Evolutionary conservation across 2,888 invertebrate genomes (phyloP).

Genomic region (Dasysyrphus albostriatus): DNA sequence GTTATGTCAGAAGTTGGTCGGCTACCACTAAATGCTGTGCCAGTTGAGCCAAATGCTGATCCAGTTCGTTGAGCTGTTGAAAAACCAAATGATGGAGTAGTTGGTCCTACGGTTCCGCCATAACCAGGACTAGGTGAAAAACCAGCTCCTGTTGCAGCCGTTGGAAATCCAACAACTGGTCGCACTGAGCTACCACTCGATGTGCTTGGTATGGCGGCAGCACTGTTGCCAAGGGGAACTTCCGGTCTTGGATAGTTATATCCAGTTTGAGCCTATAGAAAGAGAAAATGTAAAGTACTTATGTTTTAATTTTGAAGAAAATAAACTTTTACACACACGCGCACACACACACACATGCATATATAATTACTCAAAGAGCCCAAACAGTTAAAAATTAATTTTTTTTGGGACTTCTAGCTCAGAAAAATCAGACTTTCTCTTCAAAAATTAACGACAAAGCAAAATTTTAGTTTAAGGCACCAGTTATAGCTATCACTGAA

Average conservation of each 20-base stretch:
- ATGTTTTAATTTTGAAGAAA: neutral
- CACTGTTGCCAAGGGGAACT: slow-evolving; percentile 84
- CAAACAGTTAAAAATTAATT: too few relatives aligned
- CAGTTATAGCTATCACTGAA: too few relatives aligned
- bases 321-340: too few relatives aligned
- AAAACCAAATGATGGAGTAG: slow-evolving; percentile 69
- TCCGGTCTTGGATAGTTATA: slow-evolving; percentile 90
- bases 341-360: too few relatives aligned
- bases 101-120: slow-evolving; percentile 77
- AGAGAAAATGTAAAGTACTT: neutral
- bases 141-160: slow-evolving; percentile 77
- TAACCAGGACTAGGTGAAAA: slow-evolving; percentile 77
- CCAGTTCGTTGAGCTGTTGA: slow-evolving; percentile 43
- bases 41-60: slow-evolving; percentile 58
- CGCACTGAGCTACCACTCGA: slow-evolving; percentile 78
- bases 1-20: slow-evolving; percentile 61
- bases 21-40: slow-evolving; percentile 49
- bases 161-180: slow-evolving; percentile 76
- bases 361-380: too few relatives aligned
- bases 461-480: too few relatives aligned
- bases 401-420: too few relatives aligned
- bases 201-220: slow-evolving; percentile 77
- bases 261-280: slow-evolving; percentile 87
- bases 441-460: too few relatives aligned
- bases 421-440: too few relatives aligned